Base-by-base conservation (phyloP, 2,888 invertebrate species). In the Epinotia nisella region DNA sequence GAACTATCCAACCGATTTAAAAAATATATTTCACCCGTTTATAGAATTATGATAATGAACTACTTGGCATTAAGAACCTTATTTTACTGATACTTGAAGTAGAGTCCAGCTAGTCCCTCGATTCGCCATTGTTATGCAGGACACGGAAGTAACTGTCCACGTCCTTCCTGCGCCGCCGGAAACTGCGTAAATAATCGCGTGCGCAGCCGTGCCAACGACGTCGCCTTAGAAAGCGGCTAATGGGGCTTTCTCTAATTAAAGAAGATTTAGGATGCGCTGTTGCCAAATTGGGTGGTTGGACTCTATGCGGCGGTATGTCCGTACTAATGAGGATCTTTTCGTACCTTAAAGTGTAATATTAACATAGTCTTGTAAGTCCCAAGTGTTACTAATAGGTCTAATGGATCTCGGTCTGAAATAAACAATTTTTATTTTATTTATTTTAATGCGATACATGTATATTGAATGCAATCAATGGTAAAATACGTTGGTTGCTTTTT, bases 111-210 rank as follows among this genome's bases (percentile, higher is more conserved):
- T 41, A 56, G 45, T 49, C 24, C 62, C 62, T 62, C 3, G 24
- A 41, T 66, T 74, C 75, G 79, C 75, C 72, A 81, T 87, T 87
- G 82, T 85, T 83, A 88, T 88, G 86, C 87, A 86, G 85, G 79
- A 79, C 86, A 86, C 85, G 84, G 85, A 86, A 82, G 81, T 87
- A 88, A 88, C 88, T 86, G 87, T 87, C 78, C 78, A 81, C 80
- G 80, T 81, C 82, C 86, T 87, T 87, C 87, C 87, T 82, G 83
- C 78, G 78, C 29, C 76, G 75, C 78, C 82, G 85, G 87, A 87
- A 87, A 84, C 79, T 80, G 81, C 81, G 70, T 70, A 81, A 81
- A 82, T 79, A 77, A 79, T 78, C 76, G 75, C 72, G 73, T 77
- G 78, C 78, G 53, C 69, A 68, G 19, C 13, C 71, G 58, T 49